Evolutionary conservation across 2,113 vertebrate species (phyloP).

Genomic region (Tetrao urogallus): DNA sequence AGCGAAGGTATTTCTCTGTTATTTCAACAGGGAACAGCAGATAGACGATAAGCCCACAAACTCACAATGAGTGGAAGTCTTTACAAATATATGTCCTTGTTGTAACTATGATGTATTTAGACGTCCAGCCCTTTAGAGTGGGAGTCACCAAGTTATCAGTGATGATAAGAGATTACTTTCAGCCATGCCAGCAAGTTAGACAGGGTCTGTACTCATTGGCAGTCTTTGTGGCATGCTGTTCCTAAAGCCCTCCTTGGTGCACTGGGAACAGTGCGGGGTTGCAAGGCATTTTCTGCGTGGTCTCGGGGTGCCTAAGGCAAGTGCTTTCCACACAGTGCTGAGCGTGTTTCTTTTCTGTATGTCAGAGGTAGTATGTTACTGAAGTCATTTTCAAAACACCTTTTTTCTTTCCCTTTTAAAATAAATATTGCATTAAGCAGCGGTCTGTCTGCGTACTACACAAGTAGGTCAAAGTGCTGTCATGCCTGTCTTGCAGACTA

Average conservation of each 20-base stretch:
- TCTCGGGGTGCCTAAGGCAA: background rate
- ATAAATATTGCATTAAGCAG: slow-evolving; percentile 8
- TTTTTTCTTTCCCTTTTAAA: background rate
- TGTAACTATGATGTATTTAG: background rate
- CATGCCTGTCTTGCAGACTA: background rate
- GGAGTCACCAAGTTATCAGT: background rate
- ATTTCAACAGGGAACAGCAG: slow-evolving; percentile 57
- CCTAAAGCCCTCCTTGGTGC: background rate
- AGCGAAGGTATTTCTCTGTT: slow-evolving; percentile 55
- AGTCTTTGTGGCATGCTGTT: background rate
- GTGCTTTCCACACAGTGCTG: rapidly evolving
- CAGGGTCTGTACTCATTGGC: background rate
- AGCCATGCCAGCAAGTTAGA: background rate
- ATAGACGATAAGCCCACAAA: slow-evolving; percentile 37
- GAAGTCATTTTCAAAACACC: background rate
- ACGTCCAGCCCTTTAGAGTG: background rate
- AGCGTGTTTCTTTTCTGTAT: slow-evolving; percentile 37
- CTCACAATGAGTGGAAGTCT: slow-evolving; percentile 60
- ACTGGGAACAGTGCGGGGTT: background rate
- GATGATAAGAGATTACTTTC: background rate
- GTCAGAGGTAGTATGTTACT: slow-evolving; percentile 67
- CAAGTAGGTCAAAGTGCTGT: background rate
- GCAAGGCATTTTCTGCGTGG: background rate
- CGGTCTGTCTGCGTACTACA: background rate
- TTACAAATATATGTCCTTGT: slow-evolving; percentile 57